phyloP scores from a whole-genome alignment of 2,888 invertebrate species.

The Hirtodrosophila alboralis region DNA sequence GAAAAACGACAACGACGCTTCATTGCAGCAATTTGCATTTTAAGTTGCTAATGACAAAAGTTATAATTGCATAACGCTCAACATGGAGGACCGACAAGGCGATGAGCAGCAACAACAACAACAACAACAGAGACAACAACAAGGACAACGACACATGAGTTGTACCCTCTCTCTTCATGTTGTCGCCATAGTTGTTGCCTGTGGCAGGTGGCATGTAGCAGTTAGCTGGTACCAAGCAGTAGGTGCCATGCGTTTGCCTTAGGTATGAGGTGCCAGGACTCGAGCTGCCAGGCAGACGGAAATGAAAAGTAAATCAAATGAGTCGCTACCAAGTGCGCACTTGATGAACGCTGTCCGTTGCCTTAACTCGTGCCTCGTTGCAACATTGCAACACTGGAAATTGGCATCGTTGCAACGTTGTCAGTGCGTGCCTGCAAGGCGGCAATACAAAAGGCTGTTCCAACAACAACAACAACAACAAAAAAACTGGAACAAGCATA shows the following conservation, averaged over 20 bases:
- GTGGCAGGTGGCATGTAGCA: not conserved
- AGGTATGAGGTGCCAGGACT: conserved; percentile 10
- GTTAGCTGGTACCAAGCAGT: too few relatives aligned
- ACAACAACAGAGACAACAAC: conserved; percentile 11
- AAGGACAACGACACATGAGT: conserved; percentile 39
- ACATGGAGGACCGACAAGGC: conserved; percentile 43
- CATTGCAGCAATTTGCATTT: conserved; percentile 80
- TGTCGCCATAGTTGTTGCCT: conserved; percentile 29
- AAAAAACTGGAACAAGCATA: conserved; percentile 1
- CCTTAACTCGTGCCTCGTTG: conserved; percentile 12
- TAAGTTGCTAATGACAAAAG: conserved; percentile 83
- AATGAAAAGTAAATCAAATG: conserved; percentile 82
- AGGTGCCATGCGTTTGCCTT: conserved; percentile 34
- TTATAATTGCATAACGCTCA: conserved; percentile 83
- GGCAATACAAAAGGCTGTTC: not conserved
- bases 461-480: not conserved
- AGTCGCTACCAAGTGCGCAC: conserved; percentile 50
- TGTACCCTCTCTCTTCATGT: conserved; percentile 37
- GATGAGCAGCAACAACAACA: conserved; percentile 19
- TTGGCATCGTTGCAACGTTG: conserved; percentile 57
- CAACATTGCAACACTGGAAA: conserved; percentile 42
- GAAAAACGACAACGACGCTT: conserved; percentile 68
- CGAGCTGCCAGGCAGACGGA: conserved; percentile 68
- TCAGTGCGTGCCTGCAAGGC: conserved; percentile 52
- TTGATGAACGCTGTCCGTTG: conserved; percentile 58